Conservation (phyloP, 2,797 vertebrate genomes). For the Acrossocheilus wenchowensis region DNA sequence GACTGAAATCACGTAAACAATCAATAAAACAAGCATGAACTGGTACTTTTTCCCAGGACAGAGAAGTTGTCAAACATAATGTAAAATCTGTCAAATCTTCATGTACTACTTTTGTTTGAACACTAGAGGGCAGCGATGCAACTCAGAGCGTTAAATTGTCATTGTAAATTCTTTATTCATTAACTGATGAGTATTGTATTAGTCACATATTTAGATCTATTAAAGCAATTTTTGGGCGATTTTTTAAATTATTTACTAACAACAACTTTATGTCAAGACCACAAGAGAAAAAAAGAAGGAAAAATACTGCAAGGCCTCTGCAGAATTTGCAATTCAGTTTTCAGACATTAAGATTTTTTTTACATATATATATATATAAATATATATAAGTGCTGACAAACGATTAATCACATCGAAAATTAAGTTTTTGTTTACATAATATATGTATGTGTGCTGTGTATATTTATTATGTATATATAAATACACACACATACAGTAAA, state of each 20-base stretch:
- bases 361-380: background rate
- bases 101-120: background rate
- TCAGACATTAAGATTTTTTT: no score
- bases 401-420: no score
- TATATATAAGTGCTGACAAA: background rate
- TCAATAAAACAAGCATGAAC: background rate
- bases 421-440: no score
- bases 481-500: no score
- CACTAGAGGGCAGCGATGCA: constrained; percentile 55
- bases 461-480: no score
- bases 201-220: background rate
- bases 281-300: background rate
- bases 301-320: background rate
- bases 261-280: background rate
- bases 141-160: background rate
- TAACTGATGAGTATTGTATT: background rate
- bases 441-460: no score
- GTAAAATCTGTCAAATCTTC: background rate
- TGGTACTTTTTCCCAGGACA: background rate
- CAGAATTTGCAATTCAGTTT: background rate
- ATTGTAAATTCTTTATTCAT: background rate
- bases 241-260: background rate
- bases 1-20: background rate
- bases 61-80: background rate
- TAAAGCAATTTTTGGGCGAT: background rate